Evolutionary conservation across 92 coral and sea anemone genomes (phyloP), one percentile per base, ranked within the genome.

Genomic region (Epizoanthus illoricatus): DNA sequence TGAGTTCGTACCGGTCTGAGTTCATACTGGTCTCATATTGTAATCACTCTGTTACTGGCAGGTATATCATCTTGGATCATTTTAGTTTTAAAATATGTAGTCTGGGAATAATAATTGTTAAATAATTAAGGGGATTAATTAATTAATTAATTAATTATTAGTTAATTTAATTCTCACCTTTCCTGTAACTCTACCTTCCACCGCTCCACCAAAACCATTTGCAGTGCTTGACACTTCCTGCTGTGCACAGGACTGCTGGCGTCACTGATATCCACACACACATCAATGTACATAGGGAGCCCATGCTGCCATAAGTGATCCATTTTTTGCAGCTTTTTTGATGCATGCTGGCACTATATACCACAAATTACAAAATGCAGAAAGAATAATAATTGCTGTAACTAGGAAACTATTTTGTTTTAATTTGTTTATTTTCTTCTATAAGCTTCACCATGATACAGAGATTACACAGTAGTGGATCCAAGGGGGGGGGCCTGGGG

Each of bases 111-210:
- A 28, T 28, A 28, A 28, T 28, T 28, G 33, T 28, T 28, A 28
- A 28, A 28, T 43, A 43, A 4, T 43, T 7, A n/a, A n/a, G n/a
- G n/a, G n/a, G n/a, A n/a, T n/a, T n/a, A n/a, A n/a, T n/a, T n/a
- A n/a, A n/a, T n/a, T n/a, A n/a, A n/a, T n/a, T n/a, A n/a, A n/a
- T n/a, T n/a, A n/a, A n/a, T n/a, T n/a, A n/a, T n/a, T n/a, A n/a
- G n/a, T n/a, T n/a, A n/a, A n/a, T n/a, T n/a, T 43, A 43, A 4
- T 43, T 7, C 78, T 55, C 71, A 91, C 92, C 87, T 87, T 42
- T 86, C 80, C 66, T 86, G 69, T 13, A 89, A 71, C 52, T 88
- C 86, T 13, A 95, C 86, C 71, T 90, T 90, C 99, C 99, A 97
- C 66, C 81, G 97, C 79, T 97, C 99, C 42, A 97, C 84, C 69